Conservation (phyloP, 2,797 vertebrate species). For the Pseudochromis fuscus region DNA sequence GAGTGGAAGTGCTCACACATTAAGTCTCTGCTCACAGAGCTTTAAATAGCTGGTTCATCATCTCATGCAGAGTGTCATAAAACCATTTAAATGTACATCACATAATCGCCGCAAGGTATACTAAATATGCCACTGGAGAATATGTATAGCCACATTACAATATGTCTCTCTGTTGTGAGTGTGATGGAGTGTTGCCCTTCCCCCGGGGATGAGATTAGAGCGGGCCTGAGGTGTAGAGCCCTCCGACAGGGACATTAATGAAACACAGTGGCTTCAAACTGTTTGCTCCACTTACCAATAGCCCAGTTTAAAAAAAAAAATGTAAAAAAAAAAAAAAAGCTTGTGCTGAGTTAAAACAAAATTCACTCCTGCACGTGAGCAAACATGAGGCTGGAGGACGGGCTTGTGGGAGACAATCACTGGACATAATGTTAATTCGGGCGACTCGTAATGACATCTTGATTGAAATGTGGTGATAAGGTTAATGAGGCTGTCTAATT, state of each 20-base stretch:
- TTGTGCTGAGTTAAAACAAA: constrained; percentile 15
- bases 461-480: constrained; percentile 18
- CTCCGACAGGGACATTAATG: constrained; percentile 79
- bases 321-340: no score
- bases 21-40: constrained; percentile 32
- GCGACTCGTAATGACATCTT: neutral
- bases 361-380: neutral
- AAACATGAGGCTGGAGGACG: neutral
- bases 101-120: constrained; percentile 37
- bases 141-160: constrained; percentile 51
- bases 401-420: neutral
- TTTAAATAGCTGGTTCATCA: constrained; percentile 54
- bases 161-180: constrained; percentile 50
- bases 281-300: constrained; percentile 47
- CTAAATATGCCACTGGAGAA: constrained; percentile 56
- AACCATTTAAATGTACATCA: constrained; percentile 53
- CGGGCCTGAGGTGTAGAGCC: constrained; percentile 56
- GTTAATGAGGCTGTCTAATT: constrained; percentile 13
- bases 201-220: constrained; percentile 57
- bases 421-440: neutral
- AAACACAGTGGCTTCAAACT: constrained; percentile 68
- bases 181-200: constrained; percentile 48
- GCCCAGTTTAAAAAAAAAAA: constrained; percentile 9
- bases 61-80: constrained; percentile 36
- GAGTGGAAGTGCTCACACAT: constrained; percentile 16